phyloP scores from a whole-genome alignment of 1,140 invertebrate species.

The Scaptomyza graminum region DNA sequence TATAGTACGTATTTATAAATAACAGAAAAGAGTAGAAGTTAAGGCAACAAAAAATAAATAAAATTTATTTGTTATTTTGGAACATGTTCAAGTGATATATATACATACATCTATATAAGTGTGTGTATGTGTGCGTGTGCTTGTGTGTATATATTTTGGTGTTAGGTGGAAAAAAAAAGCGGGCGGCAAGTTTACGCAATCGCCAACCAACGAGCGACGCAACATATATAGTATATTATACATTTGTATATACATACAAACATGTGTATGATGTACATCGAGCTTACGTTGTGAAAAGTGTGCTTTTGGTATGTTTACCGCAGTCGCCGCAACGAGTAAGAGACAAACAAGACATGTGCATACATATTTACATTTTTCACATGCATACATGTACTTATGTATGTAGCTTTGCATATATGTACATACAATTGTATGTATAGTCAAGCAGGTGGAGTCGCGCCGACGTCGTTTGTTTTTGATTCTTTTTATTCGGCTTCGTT shows the following conservation, averaged over 20 bases:
- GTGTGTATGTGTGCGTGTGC: constrained; percentile 42
- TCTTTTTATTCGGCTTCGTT: constrained; percentile 47
- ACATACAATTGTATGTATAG: constrained; percentile 38
- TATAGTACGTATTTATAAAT: constrained; percentile 35
- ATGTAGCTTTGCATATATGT: constrained; percentile 5
- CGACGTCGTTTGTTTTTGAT: constrained; percentile 57
- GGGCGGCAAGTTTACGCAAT: constrained; percentile 81
- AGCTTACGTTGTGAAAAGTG: constrained; percentile 70
- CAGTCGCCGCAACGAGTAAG: constrained; percentile 52
- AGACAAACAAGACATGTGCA: constrained; percentile 65
- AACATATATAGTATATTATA: constrained; percentile 18
- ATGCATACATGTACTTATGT: constrained; percentile 37
- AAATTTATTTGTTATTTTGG: constrained; percentile 68
- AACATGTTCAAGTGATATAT: constrained; percentile 59
- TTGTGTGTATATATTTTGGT: constrained; percentile 78
- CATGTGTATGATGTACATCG: constrained; percentile 37
- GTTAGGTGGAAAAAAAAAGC: constrained; percentile 81
- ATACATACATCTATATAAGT: constrained; percentile 9
- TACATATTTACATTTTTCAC: constrained; percentile 41
- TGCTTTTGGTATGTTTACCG: constrained; percentile 75
- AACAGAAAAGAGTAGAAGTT: constrained; percentile 12
- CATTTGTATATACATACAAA: constrained; percentile 14
- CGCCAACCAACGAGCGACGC: constrained; percentile 57
- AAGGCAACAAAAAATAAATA: constrained; percentile 45
- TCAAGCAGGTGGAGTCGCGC: constrained; percentile 73